phyloP scores from a whole-genome alignment of 1,140 invertebrate genomes.

The Oedothorax gibbosus region DNA sequence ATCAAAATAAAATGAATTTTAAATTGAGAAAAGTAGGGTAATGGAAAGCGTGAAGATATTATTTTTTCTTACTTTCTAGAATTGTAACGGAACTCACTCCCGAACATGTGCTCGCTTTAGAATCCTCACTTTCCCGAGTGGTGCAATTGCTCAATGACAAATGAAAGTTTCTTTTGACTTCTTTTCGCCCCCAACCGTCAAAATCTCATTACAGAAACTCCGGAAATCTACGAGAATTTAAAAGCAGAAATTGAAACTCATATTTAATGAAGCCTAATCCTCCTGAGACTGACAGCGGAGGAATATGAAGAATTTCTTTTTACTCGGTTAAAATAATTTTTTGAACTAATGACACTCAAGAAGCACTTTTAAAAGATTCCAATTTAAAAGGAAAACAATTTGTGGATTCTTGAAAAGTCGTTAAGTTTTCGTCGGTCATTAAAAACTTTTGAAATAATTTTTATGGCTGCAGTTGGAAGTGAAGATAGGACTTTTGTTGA shows the following conservation, averaged over 20 bases:
- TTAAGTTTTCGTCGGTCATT: conserved; percentile 55
- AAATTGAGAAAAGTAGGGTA: too few relatives aligned
- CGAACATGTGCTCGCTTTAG: not conserved
- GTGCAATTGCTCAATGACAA: conserved; percentile 17
- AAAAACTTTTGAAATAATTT: conserved; percentile 56
- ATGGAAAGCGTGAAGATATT: too few relatives aligned
- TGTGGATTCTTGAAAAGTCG: conserved; percentile 19
- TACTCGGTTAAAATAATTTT: conserved; percentile 30
- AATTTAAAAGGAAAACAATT: conserved; percentile 43
- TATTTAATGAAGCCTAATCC: conserved; percentile 60
- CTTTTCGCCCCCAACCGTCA: conserved; percentile 24
- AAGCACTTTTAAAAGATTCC: conserved; percentile 15
- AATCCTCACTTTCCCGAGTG: too few relatives aligned
- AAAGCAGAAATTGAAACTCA: conserved; percentile 61
- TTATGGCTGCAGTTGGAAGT: conserved; percentile 3
- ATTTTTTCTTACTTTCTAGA: too few relatives aligned
- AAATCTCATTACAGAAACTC: conserved; percentile 54
- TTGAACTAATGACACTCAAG: conserved; percentile 47
- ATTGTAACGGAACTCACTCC: not conserved
- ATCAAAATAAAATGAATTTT: too few relatives aligned
- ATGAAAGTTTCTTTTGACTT: conserved; percentile 33
- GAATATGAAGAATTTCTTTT: not conserved
- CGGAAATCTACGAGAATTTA: conserved; percentile 36
- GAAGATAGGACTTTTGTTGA: not conserved
- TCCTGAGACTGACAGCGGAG: conserved; percentile 20